Percentiles rank a stretch among this genome's conserved stretches.
phyloP scores from a whole-genome alignment of 2,888 invertebrate species.

The Achlya flavicornis region DNA sequence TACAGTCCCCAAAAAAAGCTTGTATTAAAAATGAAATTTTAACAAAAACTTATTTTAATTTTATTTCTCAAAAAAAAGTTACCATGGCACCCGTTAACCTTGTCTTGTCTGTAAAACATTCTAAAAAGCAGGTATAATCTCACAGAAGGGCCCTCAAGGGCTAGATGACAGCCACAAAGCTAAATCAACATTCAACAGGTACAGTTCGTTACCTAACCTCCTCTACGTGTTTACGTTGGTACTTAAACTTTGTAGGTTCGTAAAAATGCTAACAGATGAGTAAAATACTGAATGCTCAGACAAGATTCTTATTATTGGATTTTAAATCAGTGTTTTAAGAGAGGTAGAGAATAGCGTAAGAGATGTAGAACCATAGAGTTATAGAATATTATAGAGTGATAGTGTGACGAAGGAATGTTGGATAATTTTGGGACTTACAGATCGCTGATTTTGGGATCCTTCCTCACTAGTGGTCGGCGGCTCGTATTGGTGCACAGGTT shows the following conservation, averaged over 20 bases:
- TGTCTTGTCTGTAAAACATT: neutral
- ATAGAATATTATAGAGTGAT: too few species aligned
- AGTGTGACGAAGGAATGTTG: too few species aligned
- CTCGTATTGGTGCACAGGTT: too few species aligned
- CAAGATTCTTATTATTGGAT: constrained; percentile 2
- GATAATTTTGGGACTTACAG: too few species aligned
- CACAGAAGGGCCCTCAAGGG: neutral
- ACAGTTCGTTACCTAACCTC: constrained; percentile 14
- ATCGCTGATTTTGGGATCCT: too few species aligned
- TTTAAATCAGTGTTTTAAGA: neutral
- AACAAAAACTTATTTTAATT: neutral
- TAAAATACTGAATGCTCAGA: constrained; percentile 4
- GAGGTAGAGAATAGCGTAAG: too few species aligned
- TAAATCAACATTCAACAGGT: constrained; percentile 23
- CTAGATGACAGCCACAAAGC: constrained; percentile 11
- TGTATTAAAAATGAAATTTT: too few species aligned
- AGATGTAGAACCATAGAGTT: too few species aligned
- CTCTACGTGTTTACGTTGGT: constrained; percentile 16
- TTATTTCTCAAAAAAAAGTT: neutral
- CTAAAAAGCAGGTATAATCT: neutral
- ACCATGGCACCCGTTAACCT: neutral
- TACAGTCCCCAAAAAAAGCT: too few species aligned
- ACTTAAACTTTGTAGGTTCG: constrained; percentile 7
- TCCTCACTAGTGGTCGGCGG: too few species aligned
- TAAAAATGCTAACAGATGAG: constrained; percentile 6